Conservation (phyloP, 2,797 vertebrate genomes). For the Characodon lateralis region DNA sequence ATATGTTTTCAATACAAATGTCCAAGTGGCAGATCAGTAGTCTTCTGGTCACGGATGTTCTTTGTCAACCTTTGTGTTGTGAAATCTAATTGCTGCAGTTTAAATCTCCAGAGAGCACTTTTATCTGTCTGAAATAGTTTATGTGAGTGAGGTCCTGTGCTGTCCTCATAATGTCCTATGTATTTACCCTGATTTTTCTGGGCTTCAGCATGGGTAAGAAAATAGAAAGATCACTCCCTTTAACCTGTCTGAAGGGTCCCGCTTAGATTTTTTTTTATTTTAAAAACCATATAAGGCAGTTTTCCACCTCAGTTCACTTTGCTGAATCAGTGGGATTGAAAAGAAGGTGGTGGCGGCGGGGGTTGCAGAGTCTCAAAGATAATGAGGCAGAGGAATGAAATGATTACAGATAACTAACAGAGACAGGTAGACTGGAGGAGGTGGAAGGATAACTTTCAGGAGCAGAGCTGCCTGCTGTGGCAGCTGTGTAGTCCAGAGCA, state of each 20-base stretch:
- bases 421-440: conserved; percentile 42
- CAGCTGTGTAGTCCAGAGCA: conserved; percentile 52
- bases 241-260: conserved; percentile 47
- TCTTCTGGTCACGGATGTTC: too few relatives aligned
- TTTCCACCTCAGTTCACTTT: conserved; percentile 39
- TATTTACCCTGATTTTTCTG: conserved; percentile 56
- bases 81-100: neutral
- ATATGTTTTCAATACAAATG: too few relatives aligned
- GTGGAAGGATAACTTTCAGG: conserved; percentile 63
- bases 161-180: neutral
- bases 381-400: conserved; percentile 46
- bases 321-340: conserved; percentile 31
- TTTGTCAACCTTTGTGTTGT: too few relatives aligned
- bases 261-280: conserved; percentile 42
- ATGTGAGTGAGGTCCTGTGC: neutral
- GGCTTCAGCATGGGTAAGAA: conserved; percentile 11
- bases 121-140: neutral
- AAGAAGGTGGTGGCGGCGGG: conserved; percentile 27
- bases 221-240: conserved; percentile 9
- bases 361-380: conserved; percentile 18
- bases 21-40: too few relatives aligned
- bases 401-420: conserved; percentile 48
- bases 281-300: conserved; percentile 68
- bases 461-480: conserved; percentile 58
- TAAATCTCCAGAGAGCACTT: neutral